Base-by-base conservation (phyloP, 1,140 invertebrate genomes). In the Dufourea novaeangliae region DNA sequence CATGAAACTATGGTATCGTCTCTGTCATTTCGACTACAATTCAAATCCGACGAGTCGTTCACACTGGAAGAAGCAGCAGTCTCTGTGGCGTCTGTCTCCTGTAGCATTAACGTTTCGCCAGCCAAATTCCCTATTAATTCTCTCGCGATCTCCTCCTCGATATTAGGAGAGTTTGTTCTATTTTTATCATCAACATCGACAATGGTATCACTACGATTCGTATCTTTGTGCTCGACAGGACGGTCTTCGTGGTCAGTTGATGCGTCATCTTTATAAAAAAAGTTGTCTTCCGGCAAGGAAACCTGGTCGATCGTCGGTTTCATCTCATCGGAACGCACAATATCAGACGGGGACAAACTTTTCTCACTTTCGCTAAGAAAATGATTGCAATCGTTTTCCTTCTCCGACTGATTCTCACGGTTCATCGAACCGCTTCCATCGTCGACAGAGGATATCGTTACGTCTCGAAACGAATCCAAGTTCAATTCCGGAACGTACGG, bases 401-500 rank as follows among this genome's bases (percentile, higher is more conserved):
- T 75, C 54, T 22, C 81, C 73, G n/a, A 85, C 12, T 22, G 44
- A 32, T 44, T 4, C 54, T 78, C 82, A n/a, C 81, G 75, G 14
- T 84, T 78, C 34, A 84, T 86, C 50, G 89, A 89, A 2, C 39
- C 32, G 25, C 1, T 59, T 20, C 14, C 29, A 20, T 46, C 29
- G 0, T 69, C 46, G 11, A 39, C 63, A 0, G 90, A 90, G 0
- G 90, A 91, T 12, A 90, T 83, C 1, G 91, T 91, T 7, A 86
- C 73, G 68, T 93, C 92, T 27, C 88, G 89, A 7, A 92, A 85
- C 20, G 89, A 88, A 52, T 92, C 87, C 20, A 92, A 73, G 70
- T 92, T 92, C 41, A 92, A 74, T 64, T 92, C 92, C 0, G 91
- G 91, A 20, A 92, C 86, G 39, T 84, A 78, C 0, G 90, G 90